A percentile compares a stretch with the other conserved stretches of the same genome.
Conservation (phyloP, 2,113 vertebrate species). For the Elephantulus edwardii region DNA sequence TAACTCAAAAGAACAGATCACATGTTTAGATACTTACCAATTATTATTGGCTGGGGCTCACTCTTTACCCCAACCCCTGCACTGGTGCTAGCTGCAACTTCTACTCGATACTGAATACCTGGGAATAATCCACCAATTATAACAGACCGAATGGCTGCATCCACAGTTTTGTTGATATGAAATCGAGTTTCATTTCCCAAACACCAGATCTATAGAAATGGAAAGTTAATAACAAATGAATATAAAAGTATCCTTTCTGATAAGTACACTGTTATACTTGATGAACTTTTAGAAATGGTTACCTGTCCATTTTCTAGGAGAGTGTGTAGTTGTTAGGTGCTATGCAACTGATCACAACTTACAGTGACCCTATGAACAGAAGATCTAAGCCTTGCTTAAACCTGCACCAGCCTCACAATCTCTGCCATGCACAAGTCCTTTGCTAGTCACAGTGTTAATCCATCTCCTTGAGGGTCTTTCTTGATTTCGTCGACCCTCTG, state of each 20-base stretch:
- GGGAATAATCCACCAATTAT: constrained; percentile 96
- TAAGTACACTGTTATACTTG: background rate
- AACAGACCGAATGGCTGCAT: constrained; percentile 96
- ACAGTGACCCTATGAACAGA: too few relatives aligned
- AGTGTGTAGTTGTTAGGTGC: background rate
- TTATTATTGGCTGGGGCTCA: constrained; percentile 94
- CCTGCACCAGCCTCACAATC: too few relatives aligned
- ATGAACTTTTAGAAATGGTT: background rate
- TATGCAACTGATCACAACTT: too few relatives aligned
- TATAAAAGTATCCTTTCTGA: background rate
- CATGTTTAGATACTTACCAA: constrained; percentile 88
- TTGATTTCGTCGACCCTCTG: too few relatives aligned
- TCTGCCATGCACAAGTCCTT: too few relatives aligned
- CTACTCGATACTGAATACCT: constrained; percentile 94
- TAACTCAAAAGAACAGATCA: background rate
- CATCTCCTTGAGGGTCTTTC: too few relatives aligned
- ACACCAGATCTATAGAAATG: constrained; percentile 94
- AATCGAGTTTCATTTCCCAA: constrained; percentile 98
- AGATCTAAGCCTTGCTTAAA: too few relatives aligned
- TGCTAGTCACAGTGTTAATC: too few relatives aligned
- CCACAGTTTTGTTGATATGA: constrained; percentile 98
- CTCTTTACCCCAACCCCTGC: constrained; percentile 97
- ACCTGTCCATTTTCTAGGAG: background rate
- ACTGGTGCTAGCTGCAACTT: constrained; percentile 97
- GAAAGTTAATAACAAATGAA: constrained; percentile 63